Percentiles rank a stretch among this genome's conserved stretches.
Conservation (phyloP, 2,113 vertebrate species). For the Pantherophis guttatus region DNA sequence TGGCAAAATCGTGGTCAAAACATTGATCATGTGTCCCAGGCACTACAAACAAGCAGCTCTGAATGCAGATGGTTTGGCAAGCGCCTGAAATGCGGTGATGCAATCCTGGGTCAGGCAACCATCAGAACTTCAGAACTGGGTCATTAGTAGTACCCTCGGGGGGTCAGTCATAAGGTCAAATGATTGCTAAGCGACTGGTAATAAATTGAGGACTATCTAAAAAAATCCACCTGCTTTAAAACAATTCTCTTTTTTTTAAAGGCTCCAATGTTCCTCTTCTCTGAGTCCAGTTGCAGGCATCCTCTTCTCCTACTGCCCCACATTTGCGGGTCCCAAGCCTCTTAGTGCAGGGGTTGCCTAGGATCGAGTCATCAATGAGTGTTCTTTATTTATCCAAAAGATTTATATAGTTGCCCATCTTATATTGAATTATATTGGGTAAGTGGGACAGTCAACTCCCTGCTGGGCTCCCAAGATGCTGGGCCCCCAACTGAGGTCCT, state of each 20-base stretch:
- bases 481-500: not conserved
- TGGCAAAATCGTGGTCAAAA: too few species aligned
- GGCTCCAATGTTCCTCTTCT: not conserved
- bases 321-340: not conserved
- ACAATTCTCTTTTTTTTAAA: not conserved
- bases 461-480: not conserved
- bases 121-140: not conserved
- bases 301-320: not conserved
- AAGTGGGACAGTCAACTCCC: not conserved
- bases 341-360: not conserved
- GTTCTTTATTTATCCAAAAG: not conserved
- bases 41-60: too few species aligned
- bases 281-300: not conserved
- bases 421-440: not conserved
- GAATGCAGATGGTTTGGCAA: too few species aligned
- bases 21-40: too few species aligned
- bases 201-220: not conserved
- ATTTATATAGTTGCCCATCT: not conserved
- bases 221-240: not conserved
- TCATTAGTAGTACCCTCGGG: not conserved
- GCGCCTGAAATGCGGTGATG: too few species aligned
- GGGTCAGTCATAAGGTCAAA: not conserved
- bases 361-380: not conserved
- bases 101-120: not conserved
- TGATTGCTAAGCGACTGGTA: not conserved